phyloP scores from a whole-genome alignment of 2,888 invertebrate species.

The Diarsia dahlii region DNA sequence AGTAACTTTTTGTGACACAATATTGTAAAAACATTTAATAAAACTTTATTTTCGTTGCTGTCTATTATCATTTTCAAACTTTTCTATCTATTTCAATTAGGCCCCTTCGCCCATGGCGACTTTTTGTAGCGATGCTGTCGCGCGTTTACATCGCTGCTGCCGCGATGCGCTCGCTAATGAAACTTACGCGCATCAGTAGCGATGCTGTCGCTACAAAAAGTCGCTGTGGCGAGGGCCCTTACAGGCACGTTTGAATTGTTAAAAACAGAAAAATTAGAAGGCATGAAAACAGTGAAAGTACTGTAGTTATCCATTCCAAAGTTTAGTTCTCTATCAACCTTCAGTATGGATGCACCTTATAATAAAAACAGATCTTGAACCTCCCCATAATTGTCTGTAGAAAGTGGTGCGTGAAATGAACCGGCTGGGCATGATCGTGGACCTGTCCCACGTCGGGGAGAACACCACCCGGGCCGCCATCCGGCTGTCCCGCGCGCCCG shows the following conservation, averaged over 20 bases:
- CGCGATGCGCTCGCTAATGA: too few relatives aligned
- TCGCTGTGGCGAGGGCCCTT: not conserved
- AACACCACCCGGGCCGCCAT: constrained; percentile 93
- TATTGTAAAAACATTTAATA: not conserved
- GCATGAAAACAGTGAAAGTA: not conserved
- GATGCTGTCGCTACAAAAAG: too few relatives aligned
- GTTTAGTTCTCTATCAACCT: not conserved
- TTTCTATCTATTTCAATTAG: not conserved
- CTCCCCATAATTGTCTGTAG: constrained; percentile 79
- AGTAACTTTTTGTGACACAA: not conserved
- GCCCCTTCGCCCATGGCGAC: too few relatives aligned
- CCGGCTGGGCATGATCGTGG: constrained; percentile 94
- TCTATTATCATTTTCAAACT: not conserved
- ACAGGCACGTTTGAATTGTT: not conserved
- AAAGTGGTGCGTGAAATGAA: constrained; percentile 95
- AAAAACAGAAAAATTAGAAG: not conserved
- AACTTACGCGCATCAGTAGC: too few relatives aligned
- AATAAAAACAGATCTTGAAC: not conserved
- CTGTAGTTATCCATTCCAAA: not conserved
- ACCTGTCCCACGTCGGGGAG: constrained; percentile 93
- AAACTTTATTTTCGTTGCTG: not conserved
- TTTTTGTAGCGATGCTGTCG: too few relatives aligned
- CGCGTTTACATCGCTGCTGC: too few relatives aligned
- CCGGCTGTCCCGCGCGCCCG: constrained; percentile 92
- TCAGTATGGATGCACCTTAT: not conserved